phyloP scores from a whole-genome alignment of 2,797 vertebrate genomes.

The Myoxocephalus aenaeus region DNA sequence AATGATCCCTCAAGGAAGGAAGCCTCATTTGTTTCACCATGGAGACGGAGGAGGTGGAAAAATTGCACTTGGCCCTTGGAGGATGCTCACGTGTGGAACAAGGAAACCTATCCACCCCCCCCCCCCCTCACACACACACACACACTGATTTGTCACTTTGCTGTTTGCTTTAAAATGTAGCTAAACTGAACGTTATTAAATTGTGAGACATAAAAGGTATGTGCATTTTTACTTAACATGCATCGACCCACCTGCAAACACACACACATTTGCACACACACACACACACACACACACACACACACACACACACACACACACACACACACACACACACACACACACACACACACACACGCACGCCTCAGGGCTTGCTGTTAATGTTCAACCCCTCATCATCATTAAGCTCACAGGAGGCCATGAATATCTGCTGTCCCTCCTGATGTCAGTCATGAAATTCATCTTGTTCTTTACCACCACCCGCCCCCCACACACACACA shows the following conservation, averaged over 20 bases:
- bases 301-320: conserved; percentile 9
- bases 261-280: background rate
- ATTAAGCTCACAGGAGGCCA: conserved; percentile 17
- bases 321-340: background rate
- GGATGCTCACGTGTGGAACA: conserved; percentile 24
- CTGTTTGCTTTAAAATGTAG: background rate
- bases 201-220: too few relatives aligned
- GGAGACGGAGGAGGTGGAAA: conserved; percentile 55
- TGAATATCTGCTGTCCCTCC: conserved; percentile 9
- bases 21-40: conserved; percentile 54
- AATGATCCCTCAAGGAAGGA: conserved; percentile 35
- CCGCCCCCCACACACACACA: conserved; percentile 1
- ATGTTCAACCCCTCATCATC: conserved; percentile 37
- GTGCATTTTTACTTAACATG: background rate
- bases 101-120: conserved; percentile 3
- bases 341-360: conserved; percentile 14
- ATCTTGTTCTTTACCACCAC: background rate
- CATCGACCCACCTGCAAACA: background rate
- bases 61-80: conserved; percentile 41
- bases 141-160: too few relatives aligned
- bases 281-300: background rate
- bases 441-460: conserved; percentile 19
- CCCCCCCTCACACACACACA: conserved; percentile 12
- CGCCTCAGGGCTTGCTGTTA: conserved; percentile 16
- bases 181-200: background rate